phyloP scores from a whole-genome alignment of 2,797 vertebrate species.

The Etheostoma nigrum region DNA sequence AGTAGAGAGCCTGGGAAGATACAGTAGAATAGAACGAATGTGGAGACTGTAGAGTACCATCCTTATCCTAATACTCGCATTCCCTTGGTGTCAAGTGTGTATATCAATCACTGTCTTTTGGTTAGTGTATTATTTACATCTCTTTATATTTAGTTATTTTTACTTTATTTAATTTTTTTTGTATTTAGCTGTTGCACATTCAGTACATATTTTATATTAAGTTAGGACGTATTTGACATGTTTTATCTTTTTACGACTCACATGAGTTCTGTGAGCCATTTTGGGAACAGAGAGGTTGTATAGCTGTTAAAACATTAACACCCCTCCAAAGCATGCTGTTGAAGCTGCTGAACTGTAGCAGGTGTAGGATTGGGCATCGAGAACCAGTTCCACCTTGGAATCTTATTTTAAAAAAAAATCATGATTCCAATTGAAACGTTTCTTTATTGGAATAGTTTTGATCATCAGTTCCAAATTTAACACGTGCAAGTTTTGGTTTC shows the following conservation, averaged over 20 bases:
- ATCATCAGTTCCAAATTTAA: too few species aligned
- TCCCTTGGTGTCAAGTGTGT: constrained; percentile 38
- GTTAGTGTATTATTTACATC: constrained; percentile 52
- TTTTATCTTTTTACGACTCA: constrained; percentile 33
- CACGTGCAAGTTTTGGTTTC: too few species aligned
- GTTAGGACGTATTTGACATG: constrained; percentile 26
- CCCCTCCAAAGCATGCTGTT: constrained; percentile 61
- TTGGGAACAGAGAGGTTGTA: constrained; percentile 41
- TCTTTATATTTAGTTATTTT: constrained; percentile 49
- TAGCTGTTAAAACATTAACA: constrained; percentile 63
- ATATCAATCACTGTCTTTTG: constrained; percentile 47
- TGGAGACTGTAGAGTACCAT: constrained; percentile 40
- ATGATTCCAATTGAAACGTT: too few species aligned
- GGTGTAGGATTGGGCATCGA: background rate
- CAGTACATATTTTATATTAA: constrained; percentile 28
- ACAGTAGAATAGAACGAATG: constrained; percentile 52
- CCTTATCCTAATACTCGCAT: constrained; percentile 10
- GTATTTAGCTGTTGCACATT: constrained; percentile 32
- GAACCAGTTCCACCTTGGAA: too few species aligned
- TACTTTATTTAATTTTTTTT: constrained; percentile 25
- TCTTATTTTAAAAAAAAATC: too few species aligned
- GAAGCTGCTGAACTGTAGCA: constrained; percentile 44
- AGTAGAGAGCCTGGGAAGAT: constrained; percentile 24
- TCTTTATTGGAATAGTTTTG: too few species aligned
- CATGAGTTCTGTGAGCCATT: constrained; percentile 50